Base-by-base conservation (phyloP, 2,797 vertebrate species). In the Anas bahamensis region DNA sequence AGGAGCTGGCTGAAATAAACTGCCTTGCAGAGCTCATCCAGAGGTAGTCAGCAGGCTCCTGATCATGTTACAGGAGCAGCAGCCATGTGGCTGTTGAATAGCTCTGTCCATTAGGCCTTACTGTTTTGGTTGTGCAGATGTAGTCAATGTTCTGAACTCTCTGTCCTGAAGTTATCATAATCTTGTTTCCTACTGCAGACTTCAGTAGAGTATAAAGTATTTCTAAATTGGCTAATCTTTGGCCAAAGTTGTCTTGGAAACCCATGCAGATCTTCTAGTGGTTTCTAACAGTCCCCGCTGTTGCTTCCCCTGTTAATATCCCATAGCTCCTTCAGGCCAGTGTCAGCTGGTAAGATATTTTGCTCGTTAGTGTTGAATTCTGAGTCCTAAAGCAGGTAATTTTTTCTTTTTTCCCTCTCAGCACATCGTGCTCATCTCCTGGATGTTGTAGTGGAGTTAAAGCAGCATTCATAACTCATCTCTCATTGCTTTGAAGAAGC, bases 401-500 rank as follows among this genome's bases (percentile, higher is more conserved):
- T 15, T 17, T 69, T 71, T 92, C 42, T 31, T 83, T 88, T 52
- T 15, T 15, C 50, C 50, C 39, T 89, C 24, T 44, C 46, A 70
- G 80, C 42, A 50, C 13, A 37, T 90, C 1, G 3, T 77, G 50
- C 57, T 83, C 23, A 55, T 84, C 52, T 86, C 78, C 68, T 61
- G 69, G 69, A 94, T 61, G 66, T 84, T 91, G 84, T 53, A 78
- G 64, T 95, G 72, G 87, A 92, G 56, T 88, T 85, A 90, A 78
- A 94, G 66, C 81, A 80, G 48, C 75, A 57, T 74, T 60, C 33
- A 71, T 63, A 84, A 89, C 65, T 97, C 82, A 90, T 95, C 95
- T 61, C 90, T 96, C 84, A 75, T 35, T 90, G 64, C 90, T 97
- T 96, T 77, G 75, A 80, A 97, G 86, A 88, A 89, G 64, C 66